A percentile compares a stretch with the other conserved stretches of the same genome.
Conservation (phyloP, 2,797 vertebrate species). For the Amblyopsis hoosieri region DNA sequence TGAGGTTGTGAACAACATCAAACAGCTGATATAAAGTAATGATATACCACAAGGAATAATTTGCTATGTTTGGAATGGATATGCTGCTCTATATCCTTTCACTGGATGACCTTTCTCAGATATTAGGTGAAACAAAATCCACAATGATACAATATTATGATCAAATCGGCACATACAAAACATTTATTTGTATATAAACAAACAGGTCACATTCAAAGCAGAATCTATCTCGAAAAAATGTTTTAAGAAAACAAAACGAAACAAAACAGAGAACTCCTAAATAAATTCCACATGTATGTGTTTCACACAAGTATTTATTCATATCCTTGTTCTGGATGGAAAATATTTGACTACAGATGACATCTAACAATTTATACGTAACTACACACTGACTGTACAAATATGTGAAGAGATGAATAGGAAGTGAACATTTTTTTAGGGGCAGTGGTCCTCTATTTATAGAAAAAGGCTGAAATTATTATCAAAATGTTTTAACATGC, state of each 20-base stretch:
- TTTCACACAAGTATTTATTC: constrained; percentile 73
- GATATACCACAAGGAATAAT: not conserved
- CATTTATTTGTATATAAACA: not conserved
- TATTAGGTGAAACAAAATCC: not conserved
- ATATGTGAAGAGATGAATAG: constrained; percentile 54
- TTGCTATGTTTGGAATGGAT: not conserved
- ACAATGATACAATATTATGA: not conserved
- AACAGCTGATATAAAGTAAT: constrained; percentile 15
- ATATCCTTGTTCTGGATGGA: constrained; percentile 65
- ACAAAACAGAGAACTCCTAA: not conserved
- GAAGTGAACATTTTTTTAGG: constrained; percentile 44
- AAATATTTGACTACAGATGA: constrained; percentile 67
- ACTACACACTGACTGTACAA: constrained; percentile 74
- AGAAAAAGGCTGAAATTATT: constrained; percentile 86
- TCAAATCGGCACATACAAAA: not conserved
- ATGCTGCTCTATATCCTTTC: not conserved
- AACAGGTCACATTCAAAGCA: no score
- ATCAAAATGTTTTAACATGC: constrained; percentile 84
- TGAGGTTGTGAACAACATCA: constrained; percentile 37
- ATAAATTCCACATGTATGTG: constrained; percentile 33
- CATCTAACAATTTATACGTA: constrained; percentile 58
- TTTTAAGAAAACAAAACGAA: not conserved
- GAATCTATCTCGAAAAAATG: not conserved
- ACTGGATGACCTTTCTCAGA: not conserved
- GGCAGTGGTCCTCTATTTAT: constrained; percentile 73